Percentiles rank a stretch among this genome's conserved stretches.
phyloP scores from a whole-genome alignment of 53 echinoderm and acorn worm species.

The Patiria pectinifera region DNA sequence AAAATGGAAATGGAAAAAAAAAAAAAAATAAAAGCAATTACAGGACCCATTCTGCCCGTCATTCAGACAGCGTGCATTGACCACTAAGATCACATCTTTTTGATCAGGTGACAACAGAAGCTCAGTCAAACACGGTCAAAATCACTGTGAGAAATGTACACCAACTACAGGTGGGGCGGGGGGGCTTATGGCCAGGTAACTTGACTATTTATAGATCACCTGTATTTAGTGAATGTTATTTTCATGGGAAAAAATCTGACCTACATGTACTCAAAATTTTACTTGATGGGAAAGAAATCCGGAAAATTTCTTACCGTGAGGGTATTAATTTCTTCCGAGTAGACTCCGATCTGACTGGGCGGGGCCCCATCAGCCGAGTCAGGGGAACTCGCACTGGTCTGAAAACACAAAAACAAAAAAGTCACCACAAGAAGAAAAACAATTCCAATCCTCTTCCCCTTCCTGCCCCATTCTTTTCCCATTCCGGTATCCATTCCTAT shows the following conservation, averaged over 20 bases:
- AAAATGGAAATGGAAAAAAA: background rate
- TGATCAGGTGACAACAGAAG: too few species aligned
- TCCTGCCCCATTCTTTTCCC: too few species aligned
- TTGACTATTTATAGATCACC: background rate
- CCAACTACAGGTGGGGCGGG: background rate
- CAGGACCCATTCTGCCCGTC: background rate
- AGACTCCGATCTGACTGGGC: constrained; percentile 86
- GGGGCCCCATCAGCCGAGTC: constrained; percentile 32
- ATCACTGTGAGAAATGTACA: background rate
- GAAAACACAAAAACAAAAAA: background rate
- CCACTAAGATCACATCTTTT: background rate
- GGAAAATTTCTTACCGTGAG: constrained; percentile 78
- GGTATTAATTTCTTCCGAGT: constrained; percentile 92
- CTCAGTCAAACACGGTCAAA: background rate
- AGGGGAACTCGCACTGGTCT: constrained; percentile 24
- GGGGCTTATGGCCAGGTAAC: background rate
- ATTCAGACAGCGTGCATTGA: background rate
- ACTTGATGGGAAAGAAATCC: too few species aligned
- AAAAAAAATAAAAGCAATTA: background rate
- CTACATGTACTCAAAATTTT: background rate
- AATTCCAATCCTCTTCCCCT: too few species aligned
- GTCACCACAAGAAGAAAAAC: too few species aligned
- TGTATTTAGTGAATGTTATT: background rate
- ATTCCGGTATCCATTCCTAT: too few species aligned
- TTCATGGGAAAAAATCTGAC: background rate